Conservation (phyloP, 64 coral and sea anemone species). For the Acropora tenuis region DNA sequence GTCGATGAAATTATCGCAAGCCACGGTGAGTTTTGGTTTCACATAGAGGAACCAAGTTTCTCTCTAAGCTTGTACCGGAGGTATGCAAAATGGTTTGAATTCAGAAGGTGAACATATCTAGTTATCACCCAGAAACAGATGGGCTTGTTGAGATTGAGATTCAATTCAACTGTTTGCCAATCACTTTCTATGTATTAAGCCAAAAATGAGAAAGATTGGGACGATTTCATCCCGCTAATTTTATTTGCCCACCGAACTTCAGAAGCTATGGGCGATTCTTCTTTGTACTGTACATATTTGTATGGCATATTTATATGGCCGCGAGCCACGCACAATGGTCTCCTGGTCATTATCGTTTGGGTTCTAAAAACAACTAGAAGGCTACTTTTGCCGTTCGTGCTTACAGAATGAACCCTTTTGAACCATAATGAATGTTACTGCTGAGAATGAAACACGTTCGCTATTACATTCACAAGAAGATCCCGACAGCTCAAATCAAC, state of each 20-base stretch:
- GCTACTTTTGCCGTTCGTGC: neutral
- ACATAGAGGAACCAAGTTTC: conserved; percentile 17
- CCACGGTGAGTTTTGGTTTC: neutral
- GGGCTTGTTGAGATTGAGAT: conserved; percentile 14
- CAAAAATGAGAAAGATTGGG: neutral
- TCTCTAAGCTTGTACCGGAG: conserved; percentile 20
- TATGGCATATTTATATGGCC: too few species aligned
- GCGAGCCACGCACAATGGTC: conserved; percentile 3
- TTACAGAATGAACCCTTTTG: neutral
- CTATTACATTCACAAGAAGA: too few species aligned
- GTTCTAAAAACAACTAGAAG: conserved; percentile 23
- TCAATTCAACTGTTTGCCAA: neutral
- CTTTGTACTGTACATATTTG: too few species aligned
- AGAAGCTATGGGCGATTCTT: neutral
- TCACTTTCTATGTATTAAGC: too few species aligned
- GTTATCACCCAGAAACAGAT: conserved; percentile 9
- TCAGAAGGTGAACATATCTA: neutral
- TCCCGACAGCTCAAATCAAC: too few species aligned
- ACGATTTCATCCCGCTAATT: neutral
- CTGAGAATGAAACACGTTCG: too few species aligned
- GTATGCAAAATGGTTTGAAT: conserved; percentile 8
- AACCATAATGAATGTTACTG: too few species aligned
- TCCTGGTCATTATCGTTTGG: conserved; percentile 51
- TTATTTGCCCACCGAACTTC: neutral
- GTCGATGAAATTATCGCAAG: neutral